Evolutionary conservation across 2,113 vertebrate species (phyloP), one percentile per base, ranked within the genome.

Genomic region (Hassar affinis): DNA sequence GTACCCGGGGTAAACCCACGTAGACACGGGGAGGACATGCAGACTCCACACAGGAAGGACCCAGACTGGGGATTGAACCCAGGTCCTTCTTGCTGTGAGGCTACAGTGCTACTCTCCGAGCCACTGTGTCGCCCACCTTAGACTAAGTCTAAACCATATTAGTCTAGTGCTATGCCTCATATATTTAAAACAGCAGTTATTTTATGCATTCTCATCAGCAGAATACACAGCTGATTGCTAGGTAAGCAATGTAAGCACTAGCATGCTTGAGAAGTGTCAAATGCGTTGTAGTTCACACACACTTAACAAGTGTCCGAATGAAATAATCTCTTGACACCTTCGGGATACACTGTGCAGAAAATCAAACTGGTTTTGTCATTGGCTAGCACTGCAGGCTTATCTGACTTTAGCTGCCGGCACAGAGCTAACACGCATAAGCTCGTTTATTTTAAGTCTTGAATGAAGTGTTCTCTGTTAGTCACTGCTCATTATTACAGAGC

Each of bases 251-350:
- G 6, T 30, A 84, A 30, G 85, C 80, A 76, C 27, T 64, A 72
- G n/a, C 68, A 38, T 52, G 69, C 64, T 79, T 38, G 47, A 83
- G 75, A 11, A 54, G 49, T 56, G 76, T 33, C 51, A 15, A 18
- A 6, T 42, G 49, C 69, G 35, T 57, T 69, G 42, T 79, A 57
- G 54, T 82, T 85, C 75, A 79, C 75, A 45, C 69, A 81, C 62
- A 52, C 81, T 84, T 80, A 81, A 78, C 54, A 83, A 83, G n/a
- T 33, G 52, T 18, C 69, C 33, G 54, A 72, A 77, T 66, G 61
- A 78, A 78, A 51, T 45, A 86, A 61, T 72, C 57, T 27, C 68
- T 33, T 8, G 38, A 82, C 68, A 59, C 14, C 12, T 52, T 80
- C 64, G 77, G 78, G 61, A 77, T 6, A 33, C 25, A 22, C 38